Conservation (phyloP, 2,797 vertebrate species). For the Malacoctenus gilli region DNA sequence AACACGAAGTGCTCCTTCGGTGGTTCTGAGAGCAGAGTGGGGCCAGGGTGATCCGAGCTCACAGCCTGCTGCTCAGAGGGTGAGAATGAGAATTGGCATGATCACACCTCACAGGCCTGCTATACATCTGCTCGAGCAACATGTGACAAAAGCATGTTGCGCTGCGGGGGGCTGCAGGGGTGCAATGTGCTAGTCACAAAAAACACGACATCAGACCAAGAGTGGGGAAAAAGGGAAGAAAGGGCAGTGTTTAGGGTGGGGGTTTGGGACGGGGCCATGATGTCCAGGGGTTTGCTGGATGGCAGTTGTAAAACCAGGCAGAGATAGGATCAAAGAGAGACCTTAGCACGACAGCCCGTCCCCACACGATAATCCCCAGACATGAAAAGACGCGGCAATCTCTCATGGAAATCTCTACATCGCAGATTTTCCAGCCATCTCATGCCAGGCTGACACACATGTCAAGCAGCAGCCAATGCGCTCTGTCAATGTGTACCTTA, state of each 20-base stretch:
- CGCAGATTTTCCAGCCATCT: constrained; percentile 48
- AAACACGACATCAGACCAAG: constrained; percentile 18
- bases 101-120: constrained; percentile 62
- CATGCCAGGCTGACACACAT: constrained; percentile 61
- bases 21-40: constrained; percentile 1
- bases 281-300: constrained; percentile 63
- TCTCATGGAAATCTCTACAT: constrained; percentile 68
- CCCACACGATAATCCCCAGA: constrained; percentile 71
- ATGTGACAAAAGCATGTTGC: no score
- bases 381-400: constrained; percentile 69
- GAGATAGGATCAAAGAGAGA: constrained; percentile 70
- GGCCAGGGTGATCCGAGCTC: constrained; percentile 22
- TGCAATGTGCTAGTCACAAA: constrained; percentile 35
- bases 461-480: constrained; percentile 50
- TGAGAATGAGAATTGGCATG: constrained; percentile 65
- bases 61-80: constrained; percentile 60
- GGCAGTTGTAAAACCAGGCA: constrained; percentile 38
- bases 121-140: constrained; percentile 43
- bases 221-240: neutral
- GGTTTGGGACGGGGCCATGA: constrained; percentile 52
- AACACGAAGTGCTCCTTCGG: constrained; percentile 4
- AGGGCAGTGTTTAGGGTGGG: constrained; percentile 8
- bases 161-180: constrained; percentile 5
- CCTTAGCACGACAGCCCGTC: constrained; percentile 65
- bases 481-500: constrained; percentile 45